These are phyloP conservation scores for Gobius niger DNA, from an alignment of 2,113 vertebrate species.

Conservation along the genomic window DNA sequence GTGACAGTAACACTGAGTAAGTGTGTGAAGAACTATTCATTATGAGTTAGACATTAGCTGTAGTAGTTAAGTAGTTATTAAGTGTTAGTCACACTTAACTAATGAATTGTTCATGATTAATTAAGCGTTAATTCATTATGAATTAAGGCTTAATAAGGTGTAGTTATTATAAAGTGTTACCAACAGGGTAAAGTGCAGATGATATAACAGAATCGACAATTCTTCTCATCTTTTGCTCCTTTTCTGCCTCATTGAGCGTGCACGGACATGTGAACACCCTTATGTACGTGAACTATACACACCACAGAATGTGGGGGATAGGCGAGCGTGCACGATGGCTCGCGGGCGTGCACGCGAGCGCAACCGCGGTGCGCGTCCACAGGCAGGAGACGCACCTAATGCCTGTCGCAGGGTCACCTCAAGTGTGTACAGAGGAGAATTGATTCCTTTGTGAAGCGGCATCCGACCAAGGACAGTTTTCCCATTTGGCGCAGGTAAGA, in stretches of 20 bases:
- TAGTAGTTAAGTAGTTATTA: too few relatives aligned
- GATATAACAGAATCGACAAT: too few relatives aligned
- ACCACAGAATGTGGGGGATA: neutral
- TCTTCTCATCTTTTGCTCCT: too few relatives aligned
- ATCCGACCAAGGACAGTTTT: conserved; percentile 80
- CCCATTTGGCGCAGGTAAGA: conserved; percentile 73
- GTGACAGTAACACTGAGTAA: too few relatives aligned
- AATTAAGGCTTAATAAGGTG: too few relatives aligned
- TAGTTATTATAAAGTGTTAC: too few relatives aligned
- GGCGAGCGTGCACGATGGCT: neutral
- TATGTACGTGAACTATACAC: conserved; percentile 14
- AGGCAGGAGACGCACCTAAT: conserved; percentile 81
- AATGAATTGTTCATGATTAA: too few relatives aligned
- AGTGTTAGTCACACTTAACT: too few relatives aligned
- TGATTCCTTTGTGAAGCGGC: conserved; percentile 78
- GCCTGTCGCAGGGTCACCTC: conserved; percentile 83
- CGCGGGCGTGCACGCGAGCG: conserved; percentile 14
- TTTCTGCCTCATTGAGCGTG: neutral
- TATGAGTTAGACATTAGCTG: too few relatives aligned
- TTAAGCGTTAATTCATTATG: too few relatives aligned
- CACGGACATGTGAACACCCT: neutral
- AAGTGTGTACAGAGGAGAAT: conserved; percentile 89
- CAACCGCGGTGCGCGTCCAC: conserved; percentile 65
- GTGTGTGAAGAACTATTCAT: too few relatives aligned
- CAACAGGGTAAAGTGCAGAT: too few relatives aligned